Percentiles rank a stretch among this genome's conserved stretches.
These are phyloP conservation scores for Gryllus bimaculatus DNA, from an alignment of 1,140 invertebrate species.

Conservation along the genomic window DNA sequence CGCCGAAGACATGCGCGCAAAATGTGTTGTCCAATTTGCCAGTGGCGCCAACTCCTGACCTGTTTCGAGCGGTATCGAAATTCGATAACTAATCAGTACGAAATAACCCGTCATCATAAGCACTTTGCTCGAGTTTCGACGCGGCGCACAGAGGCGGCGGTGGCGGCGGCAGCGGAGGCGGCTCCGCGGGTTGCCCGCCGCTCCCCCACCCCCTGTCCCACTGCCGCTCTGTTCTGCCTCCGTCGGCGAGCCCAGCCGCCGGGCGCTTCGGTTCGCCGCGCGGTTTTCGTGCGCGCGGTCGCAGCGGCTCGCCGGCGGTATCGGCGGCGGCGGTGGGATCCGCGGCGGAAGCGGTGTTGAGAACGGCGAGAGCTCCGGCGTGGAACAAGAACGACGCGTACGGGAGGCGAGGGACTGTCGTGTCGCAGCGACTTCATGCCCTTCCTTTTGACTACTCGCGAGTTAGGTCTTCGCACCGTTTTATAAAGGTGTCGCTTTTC, in stretches of 20 bases:
- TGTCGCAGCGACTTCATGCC: no score
- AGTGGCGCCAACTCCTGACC: constrained; percentile 2
- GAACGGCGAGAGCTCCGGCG: no score
- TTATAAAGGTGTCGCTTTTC: no score
- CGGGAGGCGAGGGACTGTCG: background rate
- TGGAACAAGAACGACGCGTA: no score
- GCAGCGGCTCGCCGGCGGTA: no score
- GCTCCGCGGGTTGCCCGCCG: background rate
- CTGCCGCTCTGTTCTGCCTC: no score
- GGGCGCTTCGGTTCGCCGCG: background rate
- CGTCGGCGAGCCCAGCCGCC: no score
- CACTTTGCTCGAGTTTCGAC: background rate
- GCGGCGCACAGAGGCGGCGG: background rate
- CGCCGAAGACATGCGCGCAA: background rate
- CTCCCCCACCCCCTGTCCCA: no score
- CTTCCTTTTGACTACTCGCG: no score
- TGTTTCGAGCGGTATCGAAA: background rate
- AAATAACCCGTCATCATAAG: constrained; percentile 4
- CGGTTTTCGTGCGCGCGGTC: background rate
- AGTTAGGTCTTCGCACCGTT: no score
- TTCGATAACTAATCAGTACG: constrained; percentile 4
- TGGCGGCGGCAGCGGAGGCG: background rate
- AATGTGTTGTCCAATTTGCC: constrained; percentile 4
- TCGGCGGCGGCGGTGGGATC: no score
- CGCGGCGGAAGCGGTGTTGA: no score